phyloP scores from a whole-genome alignment of 35 echinoderm and acorn worm species.

The Apostichopus californicus region DNA sequence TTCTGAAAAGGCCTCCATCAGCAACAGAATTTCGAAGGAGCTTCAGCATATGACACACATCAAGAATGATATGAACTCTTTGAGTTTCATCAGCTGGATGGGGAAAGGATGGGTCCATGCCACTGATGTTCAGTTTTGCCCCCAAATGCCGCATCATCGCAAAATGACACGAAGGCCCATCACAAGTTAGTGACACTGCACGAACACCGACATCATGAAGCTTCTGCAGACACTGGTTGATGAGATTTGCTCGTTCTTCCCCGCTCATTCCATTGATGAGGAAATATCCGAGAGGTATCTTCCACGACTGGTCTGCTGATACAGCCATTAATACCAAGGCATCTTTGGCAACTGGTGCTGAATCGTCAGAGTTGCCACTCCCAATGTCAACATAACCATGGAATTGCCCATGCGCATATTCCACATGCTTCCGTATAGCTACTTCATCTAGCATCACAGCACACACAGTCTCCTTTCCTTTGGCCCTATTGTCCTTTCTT shows the following conservation, averaged over 20 bases:
- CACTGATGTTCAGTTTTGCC: constrained; percentile 27
- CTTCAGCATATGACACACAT: too few relatives aligned
- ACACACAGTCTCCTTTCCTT: neutral
- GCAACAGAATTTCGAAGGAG: too few relatives aligned
- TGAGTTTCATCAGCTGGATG: too few relatives aligned
- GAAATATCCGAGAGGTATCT: constrained; percentile 60
- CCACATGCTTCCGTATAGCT: constrained; percentile 15
- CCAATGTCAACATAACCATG: constrained; percentile 57
- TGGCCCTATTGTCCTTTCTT: neutral
- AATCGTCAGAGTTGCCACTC: constrained; percentile 13
- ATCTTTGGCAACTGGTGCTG: constrained; percentile 14
- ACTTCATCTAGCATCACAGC: constrained; percentile 38
- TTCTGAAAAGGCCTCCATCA: too few relatives aligned
- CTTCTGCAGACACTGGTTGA: constrained; percentile 21
- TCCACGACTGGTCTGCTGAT: constrained; percentile 29
- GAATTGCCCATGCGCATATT: constrained; percentile 10
- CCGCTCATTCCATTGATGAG: constrained; percentile 59
- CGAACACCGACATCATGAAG: constrained; percentile 46
- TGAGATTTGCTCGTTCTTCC: constrained; percentile 14
- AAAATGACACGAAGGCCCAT: constrained; percentile 72
- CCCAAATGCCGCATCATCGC: constrained; percentile 61
- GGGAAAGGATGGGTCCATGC: neutral
- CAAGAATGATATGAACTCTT: too few relatives aligned
- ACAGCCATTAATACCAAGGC: constrained; percentile 68
- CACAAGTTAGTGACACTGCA: constrained; percentile 69